Percentiles rank a stretch among this genome's conserved stretches.
Conservation (phyloP, 2,113 vertebrate species). For the mouse (Mus musculus) region GRCm39 chr2:19795501-19796000, state of each 20-base stretch:
- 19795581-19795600: not conserved
- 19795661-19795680: not conserved
- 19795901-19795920: not conserved
- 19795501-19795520: not conserved
- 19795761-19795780: not conserved
- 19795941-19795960: not conserved
- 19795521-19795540: not conserved
- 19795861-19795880: not conserved
- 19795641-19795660: not conserved
- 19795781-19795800: too few relatives aligned
- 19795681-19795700: not conserved
- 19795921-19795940: not conserved
- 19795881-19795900: not conserved
- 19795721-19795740: not conserved
- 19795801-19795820: not conserved
- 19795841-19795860: not conserved
- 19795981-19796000: not conserved
- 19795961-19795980: not conserved
- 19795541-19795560: not conserved
- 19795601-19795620: not conserved
- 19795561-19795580: not conserved
- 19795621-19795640: not conserved
- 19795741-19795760: not conserved
- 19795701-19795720: not conserved
- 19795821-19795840: not conserved